These are phyloP conservation scores for Toxostoma redivivum DNA, from an alignment of 2,113 vertebrate genomes.

Conservation along the genomic window DNA sequence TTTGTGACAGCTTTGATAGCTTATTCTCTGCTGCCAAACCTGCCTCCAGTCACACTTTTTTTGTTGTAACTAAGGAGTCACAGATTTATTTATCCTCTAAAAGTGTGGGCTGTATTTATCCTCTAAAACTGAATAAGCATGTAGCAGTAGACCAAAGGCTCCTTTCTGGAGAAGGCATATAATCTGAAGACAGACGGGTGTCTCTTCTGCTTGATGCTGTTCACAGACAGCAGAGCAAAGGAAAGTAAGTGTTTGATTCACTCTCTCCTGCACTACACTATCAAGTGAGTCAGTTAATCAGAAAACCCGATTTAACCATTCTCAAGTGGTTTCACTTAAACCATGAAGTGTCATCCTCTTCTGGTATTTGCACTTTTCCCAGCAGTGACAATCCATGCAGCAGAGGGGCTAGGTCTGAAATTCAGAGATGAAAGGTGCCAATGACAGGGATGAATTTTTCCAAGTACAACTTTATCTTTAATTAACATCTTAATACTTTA, in stretches of 20 bases:
- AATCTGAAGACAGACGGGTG: not conserved
- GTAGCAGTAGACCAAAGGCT: conserved; percentile 6
- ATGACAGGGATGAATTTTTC: not conserved
- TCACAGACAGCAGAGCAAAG: not conserved
- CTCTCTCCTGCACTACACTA: not conserved
- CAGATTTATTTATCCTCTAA: conserved; percentile 10
- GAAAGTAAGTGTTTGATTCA: not conserved
- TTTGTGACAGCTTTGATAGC: not conserved
- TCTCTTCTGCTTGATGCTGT: not conserved
- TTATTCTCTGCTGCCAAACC: not conserved
- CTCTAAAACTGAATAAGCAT: not conserved
- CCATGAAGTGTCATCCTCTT: not conserved
- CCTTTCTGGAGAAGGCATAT: not conserved
- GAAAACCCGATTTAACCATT: not conserved
- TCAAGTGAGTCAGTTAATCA: not conserved
- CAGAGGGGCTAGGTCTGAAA: not conserved
- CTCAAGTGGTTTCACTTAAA: not conserved
- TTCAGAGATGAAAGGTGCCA: not conserved
- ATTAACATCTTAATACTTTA: not conserved
- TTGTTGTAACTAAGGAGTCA: not conserved
- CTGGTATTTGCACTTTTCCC: not conserved
- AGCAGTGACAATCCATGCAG: not conserved
- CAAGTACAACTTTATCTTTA: not conserved
- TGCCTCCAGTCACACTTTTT: not conserved
- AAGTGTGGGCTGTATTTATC: conserved; percentile 16